Evolutionary conservation across 2,888 invertebrate genomes (phyloP).

Genomic region (Perizoma flavofasciatum): DNA sequence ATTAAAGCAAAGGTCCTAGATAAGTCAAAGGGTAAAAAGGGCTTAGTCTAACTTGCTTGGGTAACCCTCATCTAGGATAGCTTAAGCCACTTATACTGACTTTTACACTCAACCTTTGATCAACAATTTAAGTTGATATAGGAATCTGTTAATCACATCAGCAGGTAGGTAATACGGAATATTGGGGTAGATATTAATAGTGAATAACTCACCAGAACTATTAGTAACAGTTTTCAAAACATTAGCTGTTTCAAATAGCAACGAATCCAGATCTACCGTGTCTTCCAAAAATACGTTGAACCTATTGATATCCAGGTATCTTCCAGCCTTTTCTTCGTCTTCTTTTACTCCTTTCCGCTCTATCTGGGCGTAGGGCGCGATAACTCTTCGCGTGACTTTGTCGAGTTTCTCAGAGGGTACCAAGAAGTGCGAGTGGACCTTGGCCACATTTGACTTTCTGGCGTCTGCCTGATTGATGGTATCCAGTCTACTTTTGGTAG

Average conservation of each 20-base stretch:
- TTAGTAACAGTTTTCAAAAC: conserved; percentile 82
- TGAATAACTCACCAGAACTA: conserved; percentile 72
- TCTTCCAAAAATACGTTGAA: conserved; percentile 82
- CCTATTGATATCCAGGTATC: conserved; percentile 71
- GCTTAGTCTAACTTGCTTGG: too few relatives aligned
- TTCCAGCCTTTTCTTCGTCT: conserved; percentile 59
- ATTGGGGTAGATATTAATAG: too few relatives aligned
- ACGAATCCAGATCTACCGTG: conserved; percentile 79
- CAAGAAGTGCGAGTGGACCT: conserved; percentile 70
- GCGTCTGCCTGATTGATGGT: conserved; percentile 43
- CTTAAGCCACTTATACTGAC: too few relatives aligned
- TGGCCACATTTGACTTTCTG: conserved; percentile 39
- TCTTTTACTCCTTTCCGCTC: conserved; percentile 69
- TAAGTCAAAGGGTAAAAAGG: too few relatives aligned
- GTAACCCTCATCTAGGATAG: too few relatives aligned
- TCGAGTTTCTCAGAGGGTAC: conserved; percentile 76
- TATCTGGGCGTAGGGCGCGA: conserved; percentile 83
- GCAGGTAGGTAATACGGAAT: too few relatives aligned
- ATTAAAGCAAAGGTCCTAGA: too few relatives aligned
- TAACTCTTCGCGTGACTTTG: conserved; percentile 82
- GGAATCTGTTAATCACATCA: too few relatives aligned
- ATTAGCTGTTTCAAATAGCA: conserved; percentile 83
- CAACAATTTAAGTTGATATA: too few relatives aligned
- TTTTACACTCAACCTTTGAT: too few relatives aligned
- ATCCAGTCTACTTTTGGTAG: conserved; percentile 57